phyloP scores from a whole-genome alignment of 2,113 vertebrate species.

The Sturnira hondurensis region DNA sequence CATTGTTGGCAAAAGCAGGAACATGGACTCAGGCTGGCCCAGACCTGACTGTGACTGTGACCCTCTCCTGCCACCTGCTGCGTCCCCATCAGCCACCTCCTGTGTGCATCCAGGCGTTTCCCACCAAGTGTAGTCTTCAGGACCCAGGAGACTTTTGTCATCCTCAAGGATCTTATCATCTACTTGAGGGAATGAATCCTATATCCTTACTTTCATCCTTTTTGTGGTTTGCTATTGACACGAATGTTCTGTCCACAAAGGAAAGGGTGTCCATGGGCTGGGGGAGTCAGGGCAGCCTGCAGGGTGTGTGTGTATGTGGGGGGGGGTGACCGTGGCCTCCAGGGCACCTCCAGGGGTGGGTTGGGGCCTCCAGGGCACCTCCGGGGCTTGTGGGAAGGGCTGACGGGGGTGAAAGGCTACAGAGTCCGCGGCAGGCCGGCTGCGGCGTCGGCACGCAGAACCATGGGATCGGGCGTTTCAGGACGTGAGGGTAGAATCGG shows the following conservation, averaged over 20 bases:
- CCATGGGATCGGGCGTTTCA: rapidly evolving
- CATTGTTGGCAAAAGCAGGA: background rate
- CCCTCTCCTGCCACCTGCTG: rapidly evolving
- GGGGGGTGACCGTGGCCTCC: too few relatives aligned
- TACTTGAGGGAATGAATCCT: background rate
- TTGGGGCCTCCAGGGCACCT: too few relatives aligned
- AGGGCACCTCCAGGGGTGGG: background rate
- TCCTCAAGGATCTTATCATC: background rate
- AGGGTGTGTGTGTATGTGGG: too few relatives aligned
- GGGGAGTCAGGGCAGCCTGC: background rate
- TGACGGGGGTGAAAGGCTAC: background rate
- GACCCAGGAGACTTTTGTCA: background rate
- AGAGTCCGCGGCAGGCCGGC: background rate
- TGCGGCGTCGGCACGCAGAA: rapidly evolving
- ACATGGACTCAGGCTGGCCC: background rate
- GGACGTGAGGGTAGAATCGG: background rate
- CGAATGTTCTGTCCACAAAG: background rate
- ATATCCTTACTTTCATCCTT: background rate
- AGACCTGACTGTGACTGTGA: rapidly evolving
- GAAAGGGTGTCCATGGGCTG: background rate
- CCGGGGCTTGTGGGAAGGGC: background rate
- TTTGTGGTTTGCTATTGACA: background rate
- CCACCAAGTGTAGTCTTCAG: background rate
- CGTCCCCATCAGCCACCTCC: background rate
- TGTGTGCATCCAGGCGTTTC: background rate